Evolutionary conservation across 2,113 vertebrate genomes (phyloP), one percentile per base, ranked within the genome.

Genomic region (Lophotis ruficrista): DNA sequence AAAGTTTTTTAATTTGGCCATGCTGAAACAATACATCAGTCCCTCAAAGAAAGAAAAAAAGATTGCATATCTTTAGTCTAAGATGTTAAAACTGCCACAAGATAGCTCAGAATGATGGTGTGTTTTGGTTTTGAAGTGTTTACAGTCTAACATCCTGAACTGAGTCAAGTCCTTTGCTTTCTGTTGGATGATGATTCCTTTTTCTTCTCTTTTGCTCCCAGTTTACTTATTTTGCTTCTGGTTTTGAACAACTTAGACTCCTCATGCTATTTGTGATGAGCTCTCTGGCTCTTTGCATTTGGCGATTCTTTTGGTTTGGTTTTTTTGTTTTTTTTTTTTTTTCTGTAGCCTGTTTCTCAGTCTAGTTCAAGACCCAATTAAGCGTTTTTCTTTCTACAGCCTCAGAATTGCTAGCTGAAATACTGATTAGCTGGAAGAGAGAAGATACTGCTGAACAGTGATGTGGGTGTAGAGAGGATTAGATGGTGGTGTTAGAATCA

Each of bases 381-480:
- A 70, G 15, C 11, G 45, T 75, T 56, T 17, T 88, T 76, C 53
- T 72, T 48, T 65, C 35, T 87, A 62, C 35, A 82, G 75, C 57
- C 35, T 68, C 16, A 28, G 53, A 91, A 90, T 61, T 79, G 31
- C 48, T 60, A 51, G 53, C 37, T 82, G 69, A 89, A 91, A 71
- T 60, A 30, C 65, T n/a, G 23, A 75, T 93, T 51, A 84, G 28
- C 43, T 87, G 58, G 14, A 76, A 56, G 41, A 95, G 62, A 86
- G 12, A 31, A 57, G 22, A 41, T 80, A 14, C 1, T 4, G 4
- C 47, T 70, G 23, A 84, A 62, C 16, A 81, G 58, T 0, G 0
- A 14, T n/a, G 45, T 81, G 50, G 10, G 21, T 47, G 30, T 72
- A 73, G 48, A 72, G 28, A 33, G n/a, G 45, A 77, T 57, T 53